Base-by-base conservation (phyloP, 2,888 invertebrate species). In the Pyralis farinalis region DNA sequence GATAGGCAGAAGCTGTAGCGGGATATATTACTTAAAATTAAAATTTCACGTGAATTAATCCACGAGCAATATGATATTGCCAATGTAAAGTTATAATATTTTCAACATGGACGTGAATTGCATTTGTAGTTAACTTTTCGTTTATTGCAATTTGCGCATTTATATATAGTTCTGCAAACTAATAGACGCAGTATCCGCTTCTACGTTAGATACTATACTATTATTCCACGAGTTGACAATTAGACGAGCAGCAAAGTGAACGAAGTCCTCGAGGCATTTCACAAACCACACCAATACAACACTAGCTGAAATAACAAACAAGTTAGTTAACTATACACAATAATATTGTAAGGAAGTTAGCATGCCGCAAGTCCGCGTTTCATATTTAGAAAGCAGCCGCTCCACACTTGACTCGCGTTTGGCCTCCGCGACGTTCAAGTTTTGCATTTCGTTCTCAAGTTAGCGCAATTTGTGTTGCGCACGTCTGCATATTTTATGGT, bases 391-490 rank as follows among this genome's bases (percentile, higher is more conserved):
- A 57, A 64, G 63, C 59, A 53, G 40, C 47, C 57, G 58, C 52
- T 61, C 61, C 64, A 63, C 71, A 74, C 79, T 79, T 76, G 78
- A 77, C 78, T 77, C 67, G 51, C 68, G 70, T 63, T 79, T 76
- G 74, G 66, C 70, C 70, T 64, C 62, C 55, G 47, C 62, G 57
- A 67, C 67, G 71, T 63, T 71, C 70, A 75, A 78, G 74, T 79
- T 78, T 70, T 70, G 69, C 70, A 73, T 78, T 78, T 75, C 74
- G 58, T 71, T 76, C 72, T 69, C 65, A 71, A 79, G 77, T 80
- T 79, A 74, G 77, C 65, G 65, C 66, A 78, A 80, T 80, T 79
- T 79, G 76, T 72, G 69, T 67, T 60, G 71, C 58, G 68, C 72
- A 76, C 73, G 76, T 70, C 63, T 78, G 69, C 70, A 71, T 76